Base-by-base conservation (phyloP, 1,140 invertebrate species). In the Nasonia longicornis region DNA sequence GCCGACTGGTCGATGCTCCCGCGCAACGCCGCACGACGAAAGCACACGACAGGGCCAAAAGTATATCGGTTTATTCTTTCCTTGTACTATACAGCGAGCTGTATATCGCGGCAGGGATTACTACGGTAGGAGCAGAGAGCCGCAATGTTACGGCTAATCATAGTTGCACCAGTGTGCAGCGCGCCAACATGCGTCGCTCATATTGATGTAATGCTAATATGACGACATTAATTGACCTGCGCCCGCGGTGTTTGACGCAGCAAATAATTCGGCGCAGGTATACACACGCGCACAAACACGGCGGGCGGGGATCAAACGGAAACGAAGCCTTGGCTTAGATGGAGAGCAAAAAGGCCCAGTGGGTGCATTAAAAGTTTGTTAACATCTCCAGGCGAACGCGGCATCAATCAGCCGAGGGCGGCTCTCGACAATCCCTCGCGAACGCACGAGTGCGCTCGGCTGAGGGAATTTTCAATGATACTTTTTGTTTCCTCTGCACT, bases 391-490 rank as follows among this genome's bases (percentile, higher is more conserved):
- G 12, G 16, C 14, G 4, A 52, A 16, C 12, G 48, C 14, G 14
- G 12, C 0, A 52, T 52, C 48, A 52, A 52, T 52, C 64, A 67
- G n/a, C 7, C 64, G 4, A 66, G 63, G n/a, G 22, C 10, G 22
- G 64, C 64, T 1, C 64, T 67, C 22, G 2, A 26, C 4, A 52
- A 16, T 52, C 48, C 16, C 48, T 52, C 3, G 16, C 0, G 0
- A 16, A 52, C 48, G 16, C 12, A 12, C 42, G 31, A 45, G 1
- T 11, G 58, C 14, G 58, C 58, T 2, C 20, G 58, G n/a, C 10
- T 64, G 16, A 8, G 42, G 42, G 22, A 77, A 77, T 77, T 77
- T 77, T 70, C 75, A 77, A 77, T 77, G 26, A 70, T 16, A 67
- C 42, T 35, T 78, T 78, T 52, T 78, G 26, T 70, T 69, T 45